Evolutionary conservation across 2,113 vertebrate genomes (phyloP).

Genomic region (Agelaius phoeniceus): DNA sequence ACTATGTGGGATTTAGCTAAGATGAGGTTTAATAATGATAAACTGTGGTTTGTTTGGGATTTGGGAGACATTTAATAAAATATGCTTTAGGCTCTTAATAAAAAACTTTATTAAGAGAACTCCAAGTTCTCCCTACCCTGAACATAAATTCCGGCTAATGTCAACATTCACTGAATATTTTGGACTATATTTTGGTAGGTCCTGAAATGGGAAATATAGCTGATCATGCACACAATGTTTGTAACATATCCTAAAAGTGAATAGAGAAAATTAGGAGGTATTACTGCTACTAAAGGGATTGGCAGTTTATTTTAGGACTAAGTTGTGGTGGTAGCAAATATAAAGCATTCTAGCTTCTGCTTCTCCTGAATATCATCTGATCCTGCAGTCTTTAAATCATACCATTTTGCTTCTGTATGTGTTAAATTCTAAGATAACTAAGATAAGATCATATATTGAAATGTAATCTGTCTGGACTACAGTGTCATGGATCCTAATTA

Average conservation of each 20-base stretch:
- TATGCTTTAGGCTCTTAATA: background rate
- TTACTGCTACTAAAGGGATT: background rate
- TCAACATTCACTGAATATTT: background rate
- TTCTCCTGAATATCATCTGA: background rate
- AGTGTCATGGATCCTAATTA: constrained; percentile 6
- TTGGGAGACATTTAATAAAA: background rate
- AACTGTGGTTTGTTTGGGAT: background rate
- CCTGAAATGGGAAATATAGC: background rate
- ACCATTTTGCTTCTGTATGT: background rate
- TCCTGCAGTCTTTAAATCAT: background rate
- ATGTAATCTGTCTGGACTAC: constrained; percentile 21
- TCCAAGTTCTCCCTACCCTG: background rate
- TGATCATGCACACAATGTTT: background rate
- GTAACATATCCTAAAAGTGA: background rate
- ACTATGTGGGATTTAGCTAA: background rate
- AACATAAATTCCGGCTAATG: background rate
- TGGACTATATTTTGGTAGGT: background rate
- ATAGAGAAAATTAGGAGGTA: background rate
- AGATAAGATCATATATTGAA: background rate
- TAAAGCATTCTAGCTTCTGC: background rate
- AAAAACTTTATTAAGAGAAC: background rate
- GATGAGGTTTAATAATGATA: background rate
- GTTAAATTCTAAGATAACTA: background rate
- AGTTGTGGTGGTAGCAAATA: background rate
- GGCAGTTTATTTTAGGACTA: background rate